A percentile compares a stretch with the other conserved stretches of the same genome.
Conservation (phyloP, 2,797 vertebrate species). For the Microhierax caerulescens region DNA sequence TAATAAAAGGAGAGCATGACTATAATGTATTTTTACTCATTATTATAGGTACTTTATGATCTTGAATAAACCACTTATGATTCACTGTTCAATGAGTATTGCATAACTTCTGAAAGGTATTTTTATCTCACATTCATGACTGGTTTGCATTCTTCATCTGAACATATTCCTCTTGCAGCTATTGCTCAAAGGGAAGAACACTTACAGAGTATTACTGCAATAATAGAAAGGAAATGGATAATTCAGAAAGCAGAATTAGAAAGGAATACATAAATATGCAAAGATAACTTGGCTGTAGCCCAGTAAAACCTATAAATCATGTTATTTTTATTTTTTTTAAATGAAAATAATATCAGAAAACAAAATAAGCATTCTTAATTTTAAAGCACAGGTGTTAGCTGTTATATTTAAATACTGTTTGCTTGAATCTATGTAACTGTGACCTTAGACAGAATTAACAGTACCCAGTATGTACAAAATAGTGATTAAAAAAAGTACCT, state of each 20-base stretch:
- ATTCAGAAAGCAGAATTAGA: background rate
- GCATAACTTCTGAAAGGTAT: background rate
- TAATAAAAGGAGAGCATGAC: background rate
- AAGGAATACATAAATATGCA: background rate
- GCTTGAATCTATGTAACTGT: background rate
- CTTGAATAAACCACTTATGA: background rate
- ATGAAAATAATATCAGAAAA: background rate
- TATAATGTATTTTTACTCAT: background rate
- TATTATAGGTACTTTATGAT: background rate
- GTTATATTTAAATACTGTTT: background rate
- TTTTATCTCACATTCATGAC: background rate
- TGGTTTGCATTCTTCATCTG: background rate
- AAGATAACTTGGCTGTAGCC: background rate
- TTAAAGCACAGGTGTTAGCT: background rate
- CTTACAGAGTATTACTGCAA: background rate
- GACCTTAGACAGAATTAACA: background rate
- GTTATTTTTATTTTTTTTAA: background rate
- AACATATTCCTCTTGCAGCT: background rate
- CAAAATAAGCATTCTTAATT: background rate
- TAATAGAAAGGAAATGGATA: background rate
- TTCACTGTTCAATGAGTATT: background rate
- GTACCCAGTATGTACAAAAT: background rate
- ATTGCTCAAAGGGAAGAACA: background rate
- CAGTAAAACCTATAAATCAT: background rate
- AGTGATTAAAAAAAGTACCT: background rate